Conservation (phyloP, 2,888 invertebrate species). For the Thereva nobilitata region DNA sequence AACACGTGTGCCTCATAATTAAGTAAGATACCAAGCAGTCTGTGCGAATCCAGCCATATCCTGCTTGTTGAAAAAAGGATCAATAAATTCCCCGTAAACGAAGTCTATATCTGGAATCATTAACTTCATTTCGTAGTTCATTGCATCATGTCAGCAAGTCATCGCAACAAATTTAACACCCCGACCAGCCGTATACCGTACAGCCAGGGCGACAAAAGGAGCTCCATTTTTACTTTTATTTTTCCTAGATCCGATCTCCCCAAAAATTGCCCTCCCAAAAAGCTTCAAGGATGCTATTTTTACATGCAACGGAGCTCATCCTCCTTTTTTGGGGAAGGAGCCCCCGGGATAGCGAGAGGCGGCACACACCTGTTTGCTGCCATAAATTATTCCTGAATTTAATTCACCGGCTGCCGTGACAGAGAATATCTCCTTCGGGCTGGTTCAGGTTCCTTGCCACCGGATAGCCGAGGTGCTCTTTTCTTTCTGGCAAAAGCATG, state of each 20-base stretch:
- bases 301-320: conserved; percentile 9
- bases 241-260: not conserved
- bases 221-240: not conserved
- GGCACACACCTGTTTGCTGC: conserved; percentile 50
- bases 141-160: too few species aligned
- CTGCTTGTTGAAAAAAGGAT: too few species aligned
- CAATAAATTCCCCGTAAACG: too few species aligned
- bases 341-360: conserved; percentile 9
- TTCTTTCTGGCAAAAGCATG: not conserved
- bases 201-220: not conserved
- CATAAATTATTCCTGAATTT: conserved; percentile 52
- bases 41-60: too few species aligned
- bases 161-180: too few species aligned
- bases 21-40: too few species aligned
- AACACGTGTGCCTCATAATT: too few species aligned
- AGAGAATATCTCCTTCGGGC: conserved; percentile 20
- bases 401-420: conserved; percentile 45
- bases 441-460: conserved; percentile 24
- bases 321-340: not conserved
- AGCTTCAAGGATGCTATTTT: conserved; percentile 22
- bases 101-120: too few species aligned
- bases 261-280: not conserved
- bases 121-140: too few species aligned
- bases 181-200: too few species aligned
- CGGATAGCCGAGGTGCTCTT: conserved; percentile 16